phyloP scores from a whole-genome alignment of 2,113 vertebrate genomes.

The Apeltes quadracus region DNA sequence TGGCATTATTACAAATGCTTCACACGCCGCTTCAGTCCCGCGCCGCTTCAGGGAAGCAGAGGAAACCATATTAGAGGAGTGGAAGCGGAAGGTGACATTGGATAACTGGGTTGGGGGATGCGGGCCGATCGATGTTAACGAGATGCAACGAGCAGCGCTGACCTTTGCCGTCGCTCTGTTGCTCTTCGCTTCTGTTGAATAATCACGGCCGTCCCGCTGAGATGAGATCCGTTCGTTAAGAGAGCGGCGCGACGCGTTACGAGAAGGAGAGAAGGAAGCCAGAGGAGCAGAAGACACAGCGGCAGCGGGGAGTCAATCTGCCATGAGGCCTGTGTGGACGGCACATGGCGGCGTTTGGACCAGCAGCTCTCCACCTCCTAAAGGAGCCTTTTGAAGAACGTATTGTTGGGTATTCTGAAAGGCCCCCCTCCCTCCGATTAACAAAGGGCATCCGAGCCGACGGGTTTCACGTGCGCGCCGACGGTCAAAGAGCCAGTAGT shows the following conservation, averaged over 20 bases:
- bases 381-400: too few relatives aligned
- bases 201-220: neutral
- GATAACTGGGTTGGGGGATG: neutral
- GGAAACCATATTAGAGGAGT: neutral
- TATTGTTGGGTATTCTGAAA: too few relatives aligned
- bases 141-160: neutral
- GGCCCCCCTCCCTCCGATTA: too few relatives aligned
- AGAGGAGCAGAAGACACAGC: neutral
- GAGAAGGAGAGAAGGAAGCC: too few relatives aligned
- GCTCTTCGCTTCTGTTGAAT: neutral
- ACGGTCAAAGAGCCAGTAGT: too few relatives aligned
- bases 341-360: too few relatives aligned
- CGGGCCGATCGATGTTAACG: constrained; percentile 8
- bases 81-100: neutral
- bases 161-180: constrained; percentile 20
- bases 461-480: too few relatives aligned
- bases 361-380: too few relatives aligned
- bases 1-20: neutral
- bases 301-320: too few relatives aligned
- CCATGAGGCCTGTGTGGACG: too few relatives aligned
- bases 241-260: too few relatives aligned
- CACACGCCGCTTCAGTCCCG: neutral
- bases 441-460: too few relatives aligned
- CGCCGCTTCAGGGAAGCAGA: neutral
- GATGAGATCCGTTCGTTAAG: neutral